phyloP scores from a whole-genome alignment of 2,797 vertebrate species.

The Pseudochirops corinnae region DNA sequence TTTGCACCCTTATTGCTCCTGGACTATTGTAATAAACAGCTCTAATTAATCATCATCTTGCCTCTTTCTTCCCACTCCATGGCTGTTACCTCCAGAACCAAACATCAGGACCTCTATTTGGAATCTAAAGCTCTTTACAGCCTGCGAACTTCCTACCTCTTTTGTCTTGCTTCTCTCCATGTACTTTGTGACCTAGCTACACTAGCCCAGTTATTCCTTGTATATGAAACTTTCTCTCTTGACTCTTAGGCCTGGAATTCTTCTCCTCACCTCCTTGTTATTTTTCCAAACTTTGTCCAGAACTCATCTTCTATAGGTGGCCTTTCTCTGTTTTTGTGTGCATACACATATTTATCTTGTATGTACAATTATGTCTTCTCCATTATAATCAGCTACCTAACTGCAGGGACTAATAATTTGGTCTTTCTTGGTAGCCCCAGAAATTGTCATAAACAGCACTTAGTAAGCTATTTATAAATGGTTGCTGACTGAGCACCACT shows the following conservation, averaged over 20 bases:
- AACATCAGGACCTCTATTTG: background rate
- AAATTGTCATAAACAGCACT: background rate
- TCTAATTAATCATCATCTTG: background rate
- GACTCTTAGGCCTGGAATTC: background rate
- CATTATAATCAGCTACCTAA: background rate
- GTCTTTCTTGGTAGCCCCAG: background rate
- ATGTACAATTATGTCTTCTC: background rate
- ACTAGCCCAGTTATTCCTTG: background rate
- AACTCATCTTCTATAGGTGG: background rate
- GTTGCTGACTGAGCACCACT: background rate
- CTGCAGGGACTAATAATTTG: background rate
- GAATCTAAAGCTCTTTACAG: background rate
- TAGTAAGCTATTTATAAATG: background rate
- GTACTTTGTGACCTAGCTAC: background rate
- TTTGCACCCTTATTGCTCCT: background rate
- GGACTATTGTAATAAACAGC: background rate
- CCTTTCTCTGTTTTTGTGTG: background rate
- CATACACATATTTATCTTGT: background rate
- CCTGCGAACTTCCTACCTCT: background rate
- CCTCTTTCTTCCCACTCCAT: background rate
- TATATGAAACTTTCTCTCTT: background rate
- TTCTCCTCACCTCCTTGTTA: background rate
- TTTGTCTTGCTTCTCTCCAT: background rate
- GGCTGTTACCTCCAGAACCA: background rate
- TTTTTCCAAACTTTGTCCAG: background rate